Base-by-base conservation (phyloP, 2,113 vertebrate species). In the Sprattus sprattus region DNA sequence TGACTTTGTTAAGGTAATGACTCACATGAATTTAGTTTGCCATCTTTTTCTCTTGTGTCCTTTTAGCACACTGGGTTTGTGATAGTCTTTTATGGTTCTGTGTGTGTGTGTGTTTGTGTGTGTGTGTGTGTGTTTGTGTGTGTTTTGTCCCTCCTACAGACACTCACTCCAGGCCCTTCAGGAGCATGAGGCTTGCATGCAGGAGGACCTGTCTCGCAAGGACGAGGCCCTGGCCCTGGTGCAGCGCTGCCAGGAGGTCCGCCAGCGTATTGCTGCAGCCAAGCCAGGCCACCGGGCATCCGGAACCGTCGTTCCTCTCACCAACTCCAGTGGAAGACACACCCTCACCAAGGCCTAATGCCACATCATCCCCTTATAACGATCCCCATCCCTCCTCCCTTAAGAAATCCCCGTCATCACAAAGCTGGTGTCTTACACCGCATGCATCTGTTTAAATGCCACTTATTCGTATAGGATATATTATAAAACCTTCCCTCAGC, bases 171-270 rank as follows among this genome's bases (percentile, higher is more conserved):
- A 97, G 0, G 93, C 93, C 78, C 92, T 99, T 84, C 91, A 93
- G 92, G 95, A 96, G 80, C 96, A 99, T 44, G 95, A 97, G 85
- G 91, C 94, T 83, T 91, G 89, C 83, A 95, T 99, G 92, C 91
- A 93, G 90, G 93, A 95, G 13, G 96, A 98, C 85, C 94, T 95
- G 0, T 89, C 89, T 87, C 95, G 93, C 84, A 99, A 99, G 91
- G 92, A 89, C 75, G 94, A 94, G 28, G 92, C 93, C 16, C 64
- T 96, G 45, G 89, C 90, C 44, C 50, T 96, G 89, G 94, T 95
- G 54, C 90, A 93, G 44, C 92, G 93, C 0, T 94, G 89, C 91
- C 83, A 90, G 52, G 91, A 89, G 85, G 93, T 91, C 0, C 93
- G 93, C 0, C 25, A 80, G 5, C 92, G 90, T 81, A 91, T 95